These are phyloP conservation scores for Plectrocnemia conspersa DNA, from an alignment of 1,140 invertebrate genomes.

Conservation along the genomic window DNA sequence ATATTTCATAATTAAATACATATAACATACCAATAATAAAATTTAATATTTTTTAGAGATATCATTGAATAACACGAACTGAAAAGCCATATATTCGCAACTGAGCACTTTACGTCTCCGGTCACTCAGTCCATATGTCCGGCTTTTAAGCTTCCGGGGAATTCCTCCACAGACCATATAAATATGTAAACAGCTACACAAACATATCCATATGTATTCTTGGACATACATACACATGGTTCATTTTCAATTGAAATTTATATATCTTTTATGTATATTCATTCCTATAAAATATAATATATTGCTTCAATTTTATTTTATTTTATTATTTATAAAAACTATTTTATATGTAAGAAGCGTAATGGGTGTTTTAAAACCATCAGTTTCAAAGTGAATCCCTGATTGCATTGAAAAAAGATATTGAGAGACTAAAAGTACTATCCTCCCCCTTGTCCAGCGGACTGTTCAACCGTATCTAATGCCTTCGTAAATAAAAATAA, in stretches of 20 bases:
- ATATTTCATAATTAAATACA: slow-evolving; percentile 13
- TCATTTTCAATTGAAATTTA: no score
- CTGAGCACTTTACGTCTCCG: slow-evolving; percentile 13
- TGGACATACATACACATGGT: no score
- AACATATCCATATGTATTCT: background rate
- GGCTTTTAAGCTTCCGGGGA: slow-evolving; percentile 12
- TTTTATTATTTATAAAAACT: background rate
- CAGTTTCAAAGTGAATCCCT: slow-evolving; percentile 2
- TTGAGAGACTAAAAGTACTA: background rate
- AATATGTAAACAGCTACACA: background rate
- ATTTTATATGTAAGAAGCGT: slow-evolving; percentile 7
- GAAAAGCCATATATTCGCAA: slow-evolving; percentile 3
- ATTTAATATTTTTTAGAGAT: slow-evolving; percentile 9
- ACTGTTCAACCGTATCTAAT: slow-evolving; percentile 15
- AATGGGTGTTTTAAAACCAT: slow-evolving; percentile 9
- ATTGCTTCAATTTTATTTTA: background rate
- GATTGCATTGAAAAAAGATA: background rate
- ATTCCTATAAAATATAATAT: slow-evolving; percentile 3
- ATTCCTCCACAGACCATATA: background rate
- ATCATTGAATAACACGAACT: background rate
- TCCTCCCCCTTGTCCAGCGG: background rate
- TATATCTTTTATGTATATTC: slow-evolving; percentile 19
- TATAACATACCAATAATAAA: background rate
- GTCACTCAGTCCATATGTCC: slow-evolving; percentile 21
- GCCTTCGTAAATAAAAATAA: slow-evolving; percentile 18